Conservation (phyloP, 1,140 invertebrate genomes). For the Triops cancriformis region DNA sequence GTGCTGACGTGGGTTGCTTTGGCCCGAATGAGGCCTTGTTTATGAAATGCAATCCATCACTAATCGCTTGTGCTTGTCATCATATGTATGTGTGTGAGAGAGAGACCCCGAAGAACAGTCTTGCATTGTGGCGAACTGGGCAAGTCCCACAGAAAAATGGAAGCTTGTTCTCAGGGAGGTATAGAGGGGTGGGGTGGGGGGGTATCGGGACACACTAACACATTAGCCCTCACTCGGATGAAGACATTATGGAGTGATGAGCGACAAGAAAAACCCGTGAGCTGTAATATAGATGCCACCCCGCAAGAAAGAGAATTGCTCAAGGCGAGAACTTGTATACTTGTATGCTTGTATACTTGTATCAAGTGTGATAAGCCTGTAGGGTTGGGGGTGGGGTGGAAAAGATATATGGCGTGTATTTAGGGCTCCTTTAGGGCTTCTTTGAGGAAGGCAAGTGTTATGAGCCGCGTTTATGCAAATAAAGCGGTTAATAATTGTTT, state of each 20-base stretch:
- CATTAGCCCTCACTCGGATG: background rate
- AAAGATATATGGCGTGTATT: too few relatives aligned
- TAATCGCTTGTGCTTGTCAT: constrained; percentile 29
- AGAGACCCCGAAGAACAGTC: background rate
- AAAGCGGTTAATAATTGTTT: background rate
- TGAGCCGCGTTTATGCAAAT: background rate
- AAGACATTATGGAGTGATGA: constrained; percentile 5
- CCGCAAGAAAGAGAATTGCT: background rate
- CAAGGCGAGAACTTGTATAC: background rate
- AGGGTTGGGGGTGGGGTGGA: too few relatives aligned
- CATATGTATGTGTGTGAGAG: constrained; percentile 15
- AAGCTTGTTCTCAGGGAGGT: background rate
- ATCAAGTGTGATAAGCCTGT: too few relatives aligned
- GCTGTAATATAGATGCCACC: background rate
- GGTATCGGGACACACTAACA: background rate
- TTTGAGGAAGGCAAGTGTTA: background rate
- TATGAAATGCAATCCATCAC: constrained; percentile 29
- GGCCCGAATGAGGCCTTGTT: constrained; percentile 3
- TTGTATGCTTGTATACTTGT: too few relatives aligned
- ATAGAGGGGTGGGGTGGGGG: too few relatives aligned
- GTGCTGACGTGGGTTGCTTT: background rate
- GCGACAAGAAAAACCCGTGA: background rate
- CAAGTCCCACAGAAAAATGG: background rate
- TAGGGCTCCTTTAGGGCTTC: too few relatives aligned
- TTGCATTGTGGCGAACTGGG: background rate